phyloP scores from a whole-genome alignment of 2,113 vertebrate genomes.

The Campylomormyrus tamandua region DNA sequence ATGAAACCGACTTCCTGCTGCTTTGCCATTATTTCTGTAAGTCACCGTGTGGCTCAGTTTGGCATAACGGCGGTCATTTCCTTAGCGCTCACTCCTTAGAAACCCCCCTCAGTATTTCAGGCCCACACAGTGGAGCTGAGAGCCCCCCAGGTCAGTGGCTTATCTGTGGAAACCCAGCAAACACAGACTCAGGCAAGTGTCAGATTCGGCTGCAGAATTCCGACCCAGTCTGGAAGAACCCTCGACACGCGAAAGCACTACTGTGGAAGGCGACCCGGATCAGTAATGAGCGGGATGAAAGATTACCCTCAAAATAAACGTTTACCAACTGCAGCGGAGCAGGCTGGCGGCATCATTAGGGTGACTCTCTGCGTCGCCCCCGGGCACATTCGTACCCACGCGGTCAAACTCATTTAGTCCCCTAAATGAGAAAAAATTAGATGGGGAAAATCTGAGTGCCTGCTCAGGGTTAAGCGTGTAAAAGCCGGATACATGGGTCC shows the following conservation, averaged over 20 bases:
- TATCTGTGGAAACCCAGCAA: not conserved
- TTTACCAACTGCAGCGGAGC: not conserved
- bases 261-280: not conserved
- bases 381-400: not conserved
- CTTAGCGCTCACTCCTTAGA: not conserved
- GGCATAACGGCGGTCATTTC: not conserved
- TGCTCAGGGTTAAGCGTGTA: not conserved
- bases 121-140: not conserved
- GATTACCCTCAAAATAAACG: not conserved
- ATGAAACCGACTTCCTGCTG: not conserved
- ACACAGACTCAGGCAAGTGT: not conserved
- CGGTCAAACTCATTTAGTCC: not conserved
- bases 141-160: not conserved
- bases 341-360: not conserved
- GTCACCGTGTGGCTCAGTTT: not conserved
- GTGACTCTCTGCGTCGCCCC: not conserved
- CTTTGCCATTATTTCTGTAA: not conserved
- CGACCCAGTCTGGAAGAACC: not conserved
- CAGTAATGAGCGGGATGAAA: slow-evolving; percentile 5
- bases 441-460: not conserved
- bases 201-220: not conserved
- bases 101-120: not conserved
- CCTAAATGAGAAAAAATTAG: not conserved
- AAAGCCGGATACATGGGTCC: not conserved
- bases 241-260: not conserved